These are phyloP conservation scores for Acromyrmex charruanus DNA, from an alignment of 1,140 invertebrate genomes.

Conservation along the genomic window DNA sequence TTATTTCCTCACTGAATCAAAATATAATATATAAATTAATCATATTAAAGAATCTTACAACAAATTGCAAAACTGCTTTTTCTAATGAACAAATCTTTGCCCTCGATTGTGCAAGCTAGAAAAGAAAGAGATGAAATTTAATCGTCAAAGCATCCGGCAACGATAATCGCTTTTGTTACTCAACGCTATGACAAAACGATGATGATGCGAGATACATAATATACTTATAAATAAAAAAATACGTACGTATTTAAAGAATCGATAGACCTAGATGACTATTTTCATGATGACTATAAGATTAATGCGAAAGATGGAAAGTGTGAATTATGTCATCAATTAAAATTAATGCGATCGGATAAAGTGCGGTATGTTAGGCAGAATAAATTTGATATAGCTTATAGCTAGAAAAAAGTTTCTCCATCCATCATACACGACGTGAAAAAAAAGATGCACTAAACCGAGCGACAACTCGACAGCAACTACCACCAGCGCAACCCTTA, in stretches of 20 bases:
- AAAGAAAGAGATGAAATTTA: conserved; percentile 37
- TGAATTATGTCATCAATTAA: conserved; percentile 17
- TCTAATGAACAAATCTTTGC: too few relatives aligned
- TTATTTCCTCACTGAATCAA: too few relatives aligned
- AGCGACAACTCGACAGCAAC: conserved; percentile 22
- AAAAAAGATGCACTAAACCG: conserved; percentile 13
- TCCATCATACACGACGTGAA: conserved; percentile 3
- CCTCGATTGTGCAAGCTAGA: conserved; percentile 21
- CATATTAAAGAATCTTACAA: too few relatives aligned
- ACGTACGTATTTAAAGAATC: not conserved
- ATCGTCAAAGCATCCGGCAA: conserved; percentile 17
- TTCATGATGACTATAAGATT: not conserved
- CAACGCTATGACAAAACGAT: not conserved
- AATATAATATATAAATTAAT: too few relatives aligned
- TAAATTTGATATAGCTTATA: conserved; percentile 26
- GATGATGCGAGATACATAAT: not conserved
- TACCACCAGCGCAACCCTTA: conserved; percentile 16
- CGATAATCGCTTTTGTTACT: conserved; percentile 34
- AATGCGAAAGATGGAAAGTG: not conserved
- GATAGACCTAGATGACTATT: too few relatives aligned
- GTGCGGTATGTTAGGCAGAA: not conserved
- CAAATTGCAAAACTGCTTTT: too few relatives aligned
- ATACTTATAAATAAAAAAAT: not conserved
- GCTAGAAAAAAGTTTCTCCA: not conserved
- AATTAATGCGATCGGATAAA: conserved; percentile 1